Base-by-base conservation (phyloP, 2,888 invertebrate species). In the Sarcophaga variegata region DNA sequence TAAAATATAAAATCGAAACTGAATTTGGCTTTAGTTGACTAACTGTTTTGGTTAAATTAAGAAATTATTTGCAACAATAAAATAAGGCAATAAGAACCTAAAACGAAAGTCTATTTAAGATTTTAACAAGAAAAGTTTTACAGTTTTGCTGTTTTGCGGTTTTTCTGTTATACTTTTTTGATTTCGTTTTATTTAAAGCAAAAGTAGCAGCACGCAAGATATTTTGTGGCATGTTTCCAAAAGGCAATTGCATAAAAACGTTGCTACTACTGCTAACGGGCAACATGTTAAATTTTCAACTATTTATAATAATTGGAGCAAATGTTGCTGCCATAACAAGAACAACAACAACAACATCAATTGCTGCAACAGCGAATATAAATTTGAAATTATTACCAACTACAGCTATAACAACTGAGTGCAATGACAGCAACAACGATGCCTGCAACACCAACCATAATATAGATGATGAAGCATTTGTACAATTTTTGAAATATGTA, bases 221-320 rank as follows among this genome's bases (percentile, higher is more conserved):
- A 69, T 54, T 67, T 47, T 62, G 77, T 66, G 37, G 70, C 74
- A 86, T 70, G 59, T 63, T 49, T 54, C 81, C 60, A 1, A 45
- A 6, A 82, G 82, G 82, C 78, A 83, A 71, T 82, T 82, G 75
- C 74, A 78, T 79, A 83, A 79, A 86, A 83, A 22, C 70, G 71
- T 79, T 83, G 82, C 78, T 76, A 47, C 80, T 47, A 62, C 62
- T 45, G 83, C 84, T 59, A 77, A 80, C 72, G 85, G 79, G 80
- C 82, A 81, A 71, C 81, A 75, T 81, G 85, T 76, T 84, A 79
- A 79, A 76, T 81, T 79, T 81, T 75, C 84, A 75, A 79, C 76
- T 82, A 79, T 87, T 84, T 79, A 67, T 75, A 71, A 84, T 84
- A 87, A 84, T 87, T 87, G 87, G 83, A 84, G 83, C 75, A 83